These are phyloP conservation scores for Tachyglossus aculeatus DNA, from an alignment of 2,797 vertebrate genomes.

Conservation along the genomic window DNA sequence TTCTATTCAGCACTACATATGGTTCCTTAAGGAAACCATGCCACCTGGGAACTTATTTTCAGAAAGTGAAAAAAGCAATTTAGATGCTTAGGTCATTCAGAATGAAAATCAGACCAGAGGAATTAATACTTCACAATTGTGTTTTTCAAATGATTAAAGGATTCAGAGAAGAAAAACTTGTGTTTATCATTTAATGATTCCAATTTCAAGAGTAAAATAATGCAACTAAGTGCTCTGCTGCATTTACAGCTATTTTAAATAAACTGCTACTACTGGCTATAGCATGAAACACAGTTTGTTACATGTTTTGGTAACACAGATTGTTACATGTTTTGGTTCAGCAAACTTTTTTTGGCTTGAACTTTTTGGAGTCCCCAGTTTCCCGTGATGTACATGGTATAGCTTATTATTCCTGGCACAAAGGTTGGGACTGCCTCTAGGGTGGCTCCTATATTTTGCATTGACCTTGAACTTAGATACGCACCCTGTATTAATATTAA, in stretches of 20 bases:
- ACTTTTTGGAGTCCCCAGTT: too few species aligned
- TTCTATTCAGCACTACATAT: slow-evolving; percentile 12
- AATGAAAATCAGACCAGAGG: slow-evolving; percentile 22
- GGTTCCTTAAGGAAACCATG: slow-evolving; percentile 26
- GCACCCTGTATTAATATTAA: too few species aligned
- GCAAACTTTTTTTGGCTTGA: background rate
- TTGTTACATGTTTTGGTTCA: background rate
- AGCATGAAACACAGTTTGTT: slow-evolving; percentile 19
- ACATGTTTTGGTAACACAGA: slow-evolving; percentile 9
- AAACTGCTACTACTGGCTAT: background rate
- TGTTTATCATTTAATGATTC: slow-evolving; percentile 19
- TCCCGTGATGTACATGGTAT: too few species aligned
- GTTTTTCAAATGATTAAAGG: slow-evolving; percentile 26
- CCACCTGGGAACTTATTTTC: slow-evolving; percentile 6
- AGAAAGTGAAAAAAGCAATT: background rate
- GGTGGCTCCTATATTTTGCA: too few species aligned
- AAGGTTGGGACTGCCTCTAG: too few species aligned
- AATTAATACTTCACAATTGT: slow-evolving; percentile 8
- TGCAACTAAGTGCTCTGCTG: background rate
- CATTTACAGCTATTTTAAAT: background rate
- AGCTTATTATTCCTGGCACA: too few species aligned
- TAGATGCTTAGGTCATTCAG: slow-evolving; percentile 2
- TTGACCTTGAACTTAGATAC: too few species aligned
- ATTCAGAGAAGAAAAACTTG: slow-evolving; percentile 13
- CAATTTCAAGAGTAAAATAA: slow-evolving; percentile 4